A percentile compares a stretch with the other conserved stretches of the same genome.
These are phyloP conservation scores for Campoletis raptor DNA, from an alignment of 2,888 invertebrate genomes.

Conservation along the genomic window DNA sequence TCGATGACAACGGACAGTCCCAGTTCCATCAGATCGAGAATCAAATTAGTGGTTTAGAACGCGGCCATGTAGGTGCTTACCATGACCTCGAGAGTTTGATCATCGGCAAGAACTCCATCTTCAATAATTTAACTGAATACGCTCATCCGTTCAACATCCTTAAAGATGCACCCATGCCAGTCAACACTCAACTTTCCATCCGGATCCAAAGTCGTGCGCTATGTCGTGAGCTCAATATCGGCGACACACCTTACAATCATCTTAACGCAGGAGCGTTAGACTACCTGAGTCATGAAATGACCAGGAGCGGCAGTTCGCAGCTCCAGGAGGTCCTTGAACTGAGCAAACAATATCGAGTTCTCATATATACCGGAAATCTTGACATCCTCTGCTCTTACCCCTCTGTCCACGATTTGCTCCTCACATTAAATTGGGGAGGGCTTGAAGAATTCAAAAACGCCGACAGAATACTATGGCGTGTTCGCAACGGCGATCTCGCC, in stretches of 20 bases:
- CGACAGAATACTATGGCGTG: constrained; percentile 83
- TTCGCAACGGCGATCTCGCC: constrained; percentile 80
- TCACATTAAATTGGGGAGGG: constrained; percentile 85
- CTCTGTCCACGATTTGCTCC: constrained; percentile 92
- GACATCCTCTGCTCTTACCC: constrained; percentile 97
- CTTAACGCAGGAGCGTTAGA: constrained; percentile 88
- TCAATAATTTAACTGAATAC: constrained; percentile 91
- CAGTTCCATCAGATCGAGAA: constrained; percentile 88
- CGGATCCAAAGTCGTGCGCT: constrained; percentile 85
- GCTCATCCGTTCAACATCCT: constrained; percentile 89
- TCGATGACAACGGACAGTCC: constrained; percentile 88
- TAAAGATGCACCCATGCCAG: not conserved
- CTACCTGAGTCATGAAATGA: constrained; percentile 90
- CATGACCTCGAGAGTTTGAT: constrained; percentile 90
- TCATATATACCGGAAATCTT: constrained; percentile 95
- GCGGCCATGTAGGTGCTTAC: too few relatives aligned
- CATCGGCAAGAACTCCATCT: constrained; percentile 88
- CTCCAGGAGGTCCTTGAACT: too few relatives aligned
- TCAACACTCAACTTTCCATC: constrained; percentile 80
- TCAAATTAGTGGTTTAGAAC: too few relatives aligned
- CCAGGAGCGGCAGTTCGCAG: constrained; percentile 89
- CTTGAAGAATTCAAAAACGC: constrained; percentile 84
- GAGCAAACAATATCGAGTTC: constrained; percentile 87
- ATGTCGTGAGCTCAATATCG: constrained; percentile 93
- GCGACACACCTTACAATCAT: constrained; percentile 90